Base-by-base conservation (phyloP, 2,113 vertebrate genomes). In the Cromileptes altivelis region DNA sequence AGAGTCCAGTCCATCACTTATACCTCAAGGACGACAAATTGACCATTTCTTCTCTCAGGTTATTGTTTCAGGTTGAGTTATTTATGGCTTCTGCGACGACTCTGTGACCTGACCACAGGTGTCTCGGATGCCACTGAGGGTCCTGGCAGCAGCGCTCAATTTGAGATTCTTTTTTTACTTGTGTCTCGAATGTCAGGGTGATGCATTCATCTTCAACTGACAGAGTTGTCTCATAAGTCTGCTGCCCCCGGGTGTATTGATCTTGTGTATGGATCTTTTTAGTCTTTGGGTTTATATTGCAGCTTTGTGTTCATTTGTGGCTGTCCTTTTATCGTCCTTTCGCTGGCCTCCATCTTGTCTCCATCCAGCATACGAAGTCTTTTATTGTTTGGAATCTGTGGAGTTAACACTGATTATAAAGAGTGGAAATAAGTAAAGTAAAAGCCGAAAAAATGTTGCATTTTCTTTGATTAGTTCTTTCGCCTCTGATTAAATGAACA, bases 61-160 rank as follows among this genome's bases (percentile, higher is more conserved):
- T 88, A 82, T 85, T 90, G 84, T 90, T 89, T 89, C 78, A 74
- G 75, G 71, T 67, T 80, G 80, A 82, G 60, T 90, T 91, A 88
- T 90, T 91, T 84, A 84, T 82, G 75, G 80, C 18, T 25, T 47
- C 68, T 67, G 65, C 9, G 14, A 27, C 11, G 15, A 21, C 57
- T 83, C 75, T 18, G 33, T n/a, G 68, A 81, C 75, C 72, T 55
- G 56, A 88, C 74, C 63, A 61, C 69, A 75, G 78, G 72, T 76
- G 63, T 79, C 55, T 76, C 55, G 64, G 58, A 85, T 67, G 69
- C 23, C 3, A 10, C 79, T 65, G 25, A 84, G 25, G 64, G 57
- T 37, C 57, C 5, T 4, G 58, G 58, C 74, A 72, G 64, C 76
- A 37, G 56, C 49, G 74, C 40, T 82, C 63, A 60, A 42, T 84